These are phyloP conservation scores for Leptobrachium ailaonicum DNA, from an alignment of 2,113 vertebrate genomes.

Conservation along the genomic window DNA sequence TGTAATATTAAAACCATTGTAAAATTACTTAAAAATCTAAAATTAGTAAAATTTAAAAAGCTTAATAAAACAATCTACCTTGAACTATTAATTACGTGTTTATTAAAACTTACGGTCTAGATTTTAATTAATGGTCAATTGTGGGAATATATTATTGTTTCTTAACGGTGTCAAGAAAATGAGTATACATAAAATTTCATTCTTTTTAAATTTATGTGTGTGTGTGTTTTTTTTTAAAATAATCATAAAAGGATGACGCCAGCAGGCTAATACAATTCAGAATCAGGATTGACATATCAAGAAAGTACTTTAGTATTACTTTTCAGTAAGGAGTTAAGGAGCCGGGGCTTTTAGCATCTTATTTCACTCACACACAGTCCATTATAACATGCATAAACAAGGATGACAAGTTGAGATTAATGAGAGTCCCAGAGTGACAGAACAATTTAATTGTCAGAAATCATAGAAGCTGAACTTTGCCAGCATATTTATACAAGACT, in stretches of 20 bases:
- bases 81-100: too few relatives aligned
- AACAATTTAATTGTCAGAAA: slow-evolving; percentile 96
- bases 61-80: too few relatives aligned
- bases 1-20: too few relatives aligned
- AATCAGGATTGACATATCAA: slow-evolving; percentile 52
- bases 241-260: slow-evolving; percentile 10
- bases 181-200: too few relatives aligned
- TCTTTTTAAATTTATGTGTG: too few relatives aligned
- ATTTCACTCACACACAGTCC: slow-evolving; percentile 76
- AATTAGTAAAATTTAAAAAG: too few relatives aligned
- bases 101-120: too few relatives aligned
- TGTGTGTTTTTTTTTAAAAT: too few relatives aligned
- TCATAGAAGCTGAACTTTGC: slow-evolving; percentile 88
- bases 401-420: slow-evolving; percentile 99
- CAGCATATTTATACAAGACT: slow-evolving; percentile 87
- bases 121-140: too few relatives aligned
- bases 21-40: too few relatives aligned
- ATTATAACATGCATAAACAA: slow-evolving; percentile 93
- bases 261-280: slow-evolving; percentile 50
- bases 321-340: slow-evolving; percentile 74
- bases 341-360: slow-evolving; percentile 70
- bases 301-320: slow-evolving; percentile 61
- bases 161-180: too few relatives aligned
- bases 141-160: too few relatives aligned
- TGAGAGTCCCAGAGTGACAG: slow-evolving; percentile 89